phyloP scores from a whole-genome alignment of 2,797 vertebrate species.

The Acridotheres tristis region DNA sequence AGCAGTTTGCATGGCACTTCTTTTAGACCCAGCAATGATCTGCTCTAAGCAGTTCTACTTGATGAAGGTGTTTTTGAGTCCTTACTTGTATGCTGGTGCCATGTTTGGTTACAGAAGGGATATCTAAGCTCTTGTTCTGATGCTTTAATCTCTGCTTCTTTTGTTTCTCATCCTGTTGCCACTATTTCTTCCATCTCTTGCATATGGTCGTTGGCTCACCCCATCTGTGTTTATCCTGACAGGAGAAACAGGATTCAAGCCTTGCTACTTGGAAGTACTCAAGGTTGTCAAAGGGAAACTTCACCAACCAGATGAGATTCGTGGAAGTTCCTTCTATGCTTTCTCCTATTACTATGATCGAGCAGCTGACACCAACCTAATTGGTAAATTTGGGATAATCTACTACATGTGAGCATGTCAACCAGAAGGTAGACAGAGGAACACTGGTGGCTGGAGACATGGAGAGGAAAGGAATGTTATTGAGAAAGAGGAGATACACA shows the following conservation, averaged over 20 bases:
- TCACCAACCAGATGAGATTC: slow-evolving; percentile 92
- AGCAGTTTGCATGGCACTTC: not conserved
- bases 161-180: not conserved
- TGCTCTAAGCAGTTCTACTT: not conserved
- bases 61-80: not conserved
- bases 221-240: slow-evolving; percentile 7
- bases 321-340: slow-evolving; percentile 91
- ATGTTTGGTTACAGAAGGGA: not conserved
- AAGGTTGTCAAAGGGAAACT: slow-evolving; percentile 90
- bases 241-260: slow-evolving; percentile 92
- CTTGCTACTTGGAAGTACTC: slow-evolving; percentile 92
- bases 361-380: slow-evolving; percentile 90
- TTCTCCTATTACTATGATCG: slow-evolving; percentile 98
- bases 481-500: not conserved
- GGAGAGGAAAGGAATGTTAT: not conserved
- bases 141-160: not conserved
- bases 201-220: not conserved
- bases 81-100: not conserved
- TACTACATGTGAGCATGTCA: not conserved
- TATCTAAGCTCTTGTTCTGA: not conserved
- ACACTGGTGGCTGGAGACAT: not conserved
- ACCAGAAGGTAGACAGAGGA: not conserved
- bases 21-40: not conserved
- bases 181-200: not conserved
- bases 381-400: slow-evolving; percentile 81